These are phyloP conservation scores for Branchinecta lindahli DNA, from an alignment of 1,140 invertebrate species.

Conservation along the genomic window DNA sequence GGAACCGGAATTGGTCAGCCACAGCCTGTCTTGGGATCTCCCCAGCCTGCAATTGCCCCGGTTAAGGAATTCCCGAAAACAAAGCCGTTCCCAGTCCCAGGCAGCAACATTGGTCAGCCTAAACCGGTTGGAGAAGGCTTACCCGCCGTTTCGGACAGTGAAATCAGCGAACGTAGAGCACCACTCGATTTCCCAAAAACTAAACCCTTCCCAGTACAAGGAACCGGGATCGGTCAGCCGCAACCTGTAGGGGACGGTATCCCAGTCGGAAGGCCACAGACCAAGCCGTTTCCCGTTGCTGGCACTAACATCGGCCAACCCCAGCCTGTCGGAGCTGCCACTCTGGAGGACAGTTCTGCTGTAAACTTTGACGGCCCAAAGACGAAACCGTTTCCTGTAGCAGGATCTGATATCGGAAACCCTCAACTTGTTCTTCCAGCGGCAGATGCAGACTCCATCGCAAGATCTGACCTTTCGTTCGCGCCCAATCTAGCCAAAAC, in stretches of 20 bases:
- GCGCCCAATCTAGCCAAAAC: too few relatives aligned
- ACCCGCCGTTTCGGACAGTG: neutral
- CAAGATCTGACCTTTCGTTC: too few relatives aligned
- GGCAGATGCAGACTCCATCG: too few relatives aligned
- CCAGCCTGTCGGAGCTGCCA: neutral
- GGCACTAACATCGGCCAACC: neutral
- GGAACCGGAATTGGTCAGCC: neutral
- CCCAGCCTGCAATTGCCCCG: neutral
- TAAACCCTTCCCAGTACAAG: neutral
- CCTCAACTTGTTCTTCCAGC: too few relatives aligned
- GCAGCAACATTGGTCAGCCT: neutral
- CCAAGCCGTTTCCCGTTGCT: neutral
- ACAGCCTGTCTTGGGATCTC: neutral
- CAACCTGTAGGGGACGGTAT: neutral
- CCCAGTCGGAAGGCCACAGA: neutral
- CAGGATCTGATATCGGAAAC: too few relatives aligned
- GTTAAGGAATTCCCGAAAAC: neutral
- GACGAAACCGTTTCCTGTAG: too few relatives aligned
- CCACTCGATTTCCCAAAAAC: neutral
- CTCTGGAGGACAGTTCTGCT: too few relatives aligned
- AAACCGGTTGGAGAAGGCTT: slow-evolving; percentile 1
- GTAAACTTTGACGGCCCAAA: too few relatives aligned
- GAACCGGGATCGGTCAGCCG: neutral
- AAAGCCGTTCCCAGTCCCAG: neutral
- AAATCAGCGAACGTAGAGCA: too few relatives aligned